These are phyloP conservation scores for Melanostigma gelatinosum DNA, from an alignment of 2,113 vertebrate species.

Conservation along the genomic window DNA sequence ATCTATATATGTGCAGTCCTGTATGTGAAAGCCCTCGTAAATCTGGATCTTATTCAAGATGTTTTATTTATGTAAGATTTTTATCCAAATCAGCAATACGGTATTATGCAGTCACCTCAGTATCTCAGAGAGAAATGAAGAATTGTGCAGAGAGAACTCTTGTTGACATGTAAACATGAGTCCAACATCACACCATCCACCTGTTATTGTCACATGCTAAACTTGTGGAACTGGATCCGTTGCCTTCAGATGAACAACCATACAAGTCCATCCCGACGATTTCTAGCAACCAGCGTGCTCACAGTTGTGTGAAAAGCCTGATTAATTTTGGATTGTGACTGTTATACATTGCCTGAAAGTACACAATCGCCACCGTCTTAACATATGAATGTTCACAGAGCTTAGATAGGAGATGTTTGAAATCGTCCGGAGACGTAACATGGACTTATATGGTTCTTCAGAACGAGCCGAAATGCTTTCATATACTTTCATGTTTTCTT, in stretches of 20 bases:
- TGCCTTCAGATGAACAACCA: conserved; percentile 62
- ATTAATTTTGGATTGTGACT: conserved; percentile 48
- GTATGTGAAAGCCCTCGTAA: conserved; percentile 84
- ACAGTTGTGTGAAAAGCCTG: conserved; percentile 32
- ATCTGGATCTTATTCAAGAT: conserved; percentile 74
- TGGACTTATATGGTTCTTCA: conserved; percentile 55
- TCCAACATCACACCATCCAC: conserved; percentile 35
- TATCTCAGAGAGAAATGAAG: conserved; percentile 65
- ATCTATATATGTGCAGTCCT: conserved; percentile 84
- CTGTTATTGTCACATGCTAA: conserved; percentile 34
- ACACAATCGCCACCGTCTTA: conserved; percentile 67
- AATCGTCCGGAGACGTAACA: conserved; percentile 27
- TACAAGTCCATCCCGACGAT: conserved; percentile 34
- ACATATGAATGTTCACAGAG: conserved; percentile 74
- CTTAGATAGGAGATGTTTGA: conserved; percentile 48
- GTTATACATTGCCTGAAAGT: conserved; percentile 65
- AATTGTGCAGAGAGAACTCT: conserved; percentile 57
- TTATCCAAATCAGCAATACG: conserved; percentile 80
- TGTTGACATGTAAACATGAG: conserved; percentile 53
- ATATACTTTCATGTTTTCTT: conserved; percentile 19
- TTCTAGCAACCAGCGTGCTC: conserved; percentile 32
- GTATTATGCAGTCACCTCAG: conserved; percentile 80
- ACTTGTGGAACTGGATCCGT: conserved; percentile 37
- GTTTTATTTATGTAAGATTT: conserved; percentile 72
- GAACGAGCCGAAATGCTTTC: conserved; percentile 26